Base-by-base conservation (phyloP, 2,797 vertebrate genomes). In the Petrocephalus sullivani region DNA sequence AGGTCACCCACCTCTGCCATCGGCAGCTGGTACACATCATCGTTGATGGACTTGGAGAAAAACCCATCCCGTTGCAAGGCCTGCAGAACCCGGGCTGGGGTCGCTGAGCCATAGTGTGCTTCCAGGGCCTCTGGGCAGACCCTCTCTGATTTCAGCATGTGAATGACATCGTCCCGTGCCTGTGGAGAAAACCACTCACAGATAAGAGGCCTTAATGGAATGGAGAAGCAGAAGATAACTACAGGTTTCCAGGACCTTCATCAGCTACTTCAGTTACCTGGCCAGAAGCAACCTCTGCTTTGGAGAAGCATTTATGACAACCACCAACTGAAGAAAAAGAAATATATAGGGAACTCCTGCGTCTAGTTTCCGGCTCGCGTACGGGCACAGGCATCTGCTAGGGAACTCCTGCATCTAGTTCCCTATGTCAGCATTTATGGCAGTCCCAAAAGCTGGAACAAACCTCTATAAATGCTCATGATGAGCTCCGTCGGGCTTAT, bases 131-230 rank as follows among this genome's bases (percentile, higher is more conserved):
- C 97, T 0, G 97, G 97, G n/a, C 95, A 93, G 53, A 95, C 96
- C 93, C 93, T 95, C 89, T 97, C 96, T 0, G 97, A 96, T 94
- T 96, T 97, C 94, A 99, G 91, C 96, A 99, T 96, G 88, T 96
- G 93, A 91, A 99, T 99, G 91, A 99, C 94, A 93, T 99, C 97
- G 87, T 99, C 98, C 90, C 97, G 96, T 90, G 98, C 98, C 98
- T 99, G 94, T 90, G 89, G 92, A 87, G 88, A 91, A 88, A 86
- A 89, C 93, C 90, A 51, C 3, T 37, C 21, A 9, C n/a, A 10
- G 10, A 23, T 12, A 46, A 60, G 14, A 7, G 57, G 33, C 37
- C 28, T 19, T 21, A 23, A 46, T 23, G 58, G 19, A 1, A n/a
- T 1, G 83, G n/a, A 49, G 46, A 8, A 23, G 85, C 6, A 21